Evolutionary conservation across 2,888 invertebrate genomes (phyloP), one percentile per base, ranked within the genome.

Genomic region (Parnassius apollo): DNA sequence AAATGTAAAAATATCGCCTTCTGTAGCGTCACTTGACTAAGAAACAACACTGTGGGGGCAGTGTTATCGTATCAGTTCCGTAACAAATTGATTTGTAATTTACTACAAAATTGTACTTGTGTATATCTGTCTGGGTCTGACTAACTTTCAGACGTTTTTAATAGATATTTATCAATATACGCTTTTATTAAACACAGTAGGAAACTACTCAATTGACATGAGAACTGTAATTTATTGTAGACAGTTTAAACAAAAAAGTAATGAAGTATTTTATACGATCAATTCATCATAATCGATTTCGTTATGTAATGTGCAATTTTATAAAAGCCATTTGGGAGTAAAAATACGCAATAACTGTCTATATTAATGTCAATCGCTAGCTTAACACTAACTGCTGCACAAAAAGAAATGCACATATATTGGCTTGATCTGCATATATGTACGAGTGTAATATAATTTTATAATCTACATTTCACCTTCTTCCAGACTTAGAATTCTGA

Each of bases 61-160:
- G 25, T 25, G 42, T 61, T 62, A 44, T 53, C 54, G 44, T 49
- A 49, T 53, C 49, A 25, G 50, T 54, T 58, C 53, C 49, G 46
- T 59, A 57, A 59, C 64, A 64, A 62, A 67, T 67, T 66, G 65
- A 62, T 68, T 65, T 59, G 42, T 59, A 63, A 67, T 67, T 69
- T 69, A 62, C 59, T 59, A 18, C 11, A 45, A 13, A 58, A 59
- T 51, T 57, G 42, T 48, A 46, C 42, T n/a, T 52, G 42, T 53
- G 13, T 46, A 53, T 10, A 48, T 12, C 35, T 57, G 42, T 57
- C 53, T 52, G n/a, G 44, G 42, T 22, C 9, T 49, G 49, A 44
- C 55, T 35, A 4, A 35, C 35, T 35, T 35, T 35, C 49, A 4
- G 12, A 44, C 42, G n/a, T 56, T 56, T 61, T 50, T 61, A 9